Conservation (phyloP, 1,140 invertebrate species). For the Neomicropteryx cornuta region DNA sequence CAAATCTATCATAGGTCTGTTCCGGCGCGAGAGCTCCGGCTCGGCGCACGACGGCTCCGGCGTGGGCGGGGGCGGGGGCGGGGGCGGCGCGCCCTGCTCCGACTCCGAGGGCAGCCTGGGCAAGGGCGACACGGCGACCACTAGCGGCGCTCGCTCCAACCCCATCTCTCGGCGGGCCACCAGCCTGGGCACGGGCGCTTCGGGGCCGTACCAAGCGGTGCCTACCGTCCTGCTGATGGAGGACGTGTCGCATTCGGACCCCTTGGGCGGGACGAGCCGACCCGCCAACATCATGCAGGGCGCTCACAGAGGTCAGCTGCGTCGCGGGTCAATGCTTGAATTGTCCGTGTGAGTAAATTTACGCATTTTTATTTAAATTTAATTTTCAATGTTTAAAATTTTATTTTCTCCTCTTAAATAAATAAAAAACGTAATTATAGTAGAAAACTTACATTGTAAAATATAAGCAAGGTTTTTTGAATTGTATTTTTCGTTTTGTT, state of each 20-base stretch:
- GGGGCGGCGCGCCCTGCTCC: conserved; percentile 27
- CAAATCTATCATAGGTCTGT: conserved; percentile 61
- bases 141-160: conserved; percentile 17
- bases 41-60: conserved; percentile 37
- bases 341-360: conserved; percentile 48
- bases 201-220: no score
- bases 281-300: conserved; percentile 37
- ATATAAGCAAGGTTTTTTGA: no score
- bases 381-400: neutral
- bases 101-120: conserved; percentile 41
- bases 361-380: conserved; percentile 4
- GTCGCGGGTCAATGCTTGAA: conserved; percentile 56
- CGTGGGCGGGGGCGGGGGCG: conserved; percentile 28
- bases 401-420: no score
- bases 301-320: conserved; percentile 47
- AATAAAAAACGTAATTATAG: no score
- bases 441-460: no score
- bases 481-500: no score
- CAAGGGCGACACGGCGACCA: conserved; percentile 25
- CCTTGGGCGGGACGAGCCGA: conserved; percentile 39
- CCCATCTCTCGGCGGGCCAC: conserved; percentile 33
- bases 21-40: conserved; percentile 52
- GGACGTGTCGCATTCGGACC: conserved; percentile 40
- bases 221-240: conserved; percentile 42
- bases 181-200: conserved; percentile 29